phyloP scores from a whole-genome alignment of 2,888 invertebrate species.

The Epistrophe eligans region DNA sequence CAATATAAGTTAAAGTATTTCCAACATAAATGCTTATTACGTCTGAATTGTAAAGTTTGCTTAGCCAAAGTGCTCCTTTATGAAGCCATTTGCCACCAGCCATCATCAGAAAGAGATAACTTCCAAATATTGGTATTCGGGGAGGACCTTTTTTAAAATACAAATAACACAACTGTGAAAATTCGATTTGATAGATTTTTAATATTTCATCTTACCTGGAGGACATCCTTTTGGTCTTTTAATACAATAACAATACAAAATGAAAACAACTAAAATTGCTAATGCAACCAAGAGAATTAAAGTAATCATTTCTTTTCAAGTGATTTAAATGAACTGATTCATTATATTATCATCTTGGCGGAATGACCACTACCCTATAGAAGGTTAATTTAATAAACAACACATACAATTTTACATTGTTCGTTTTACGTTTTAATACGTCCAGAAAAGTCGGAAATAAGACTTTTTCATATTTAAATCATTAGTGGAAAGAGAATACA shows the following conservation, averaged over 20 bases:
- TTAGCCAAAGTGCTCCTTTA: conserved; percentile 84
- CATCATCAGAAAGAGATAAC: conserved; percentile 86
- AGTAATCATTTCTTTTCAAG: conserved; percentile 79
- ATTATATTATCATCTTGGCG: neutral
- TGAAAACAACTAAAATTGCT: conserved; percentile 82
- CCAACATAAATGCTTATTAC: conserved; percentile 87
- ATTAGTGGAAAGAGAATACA: neutral
- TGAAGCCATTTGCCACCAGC: conserved; percentile 85
- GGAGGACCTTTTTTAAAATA: conserved; percentile 86
- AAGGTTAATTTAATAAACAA: neutral
- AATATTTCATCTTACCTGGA: conserved; percentile 84
- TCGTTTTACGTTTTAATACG: too few relatives aligned
- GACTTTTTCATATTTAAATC: neutral
- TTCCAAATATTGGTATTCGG: conserved; percentile 87
- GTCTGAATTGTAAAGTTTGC: conserved; percentile 86
- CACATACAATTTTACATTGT: neutral
- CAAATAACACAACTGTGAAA: conserved; percentile 4
- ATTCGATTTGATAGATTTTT: neutral
- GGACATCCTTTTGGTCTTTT: conserved; percentile 85
- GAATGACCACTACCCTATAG: neutral
- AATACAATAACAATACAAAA: conserved; percentile 82
- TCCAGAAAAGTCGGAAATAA: too few relatives aligned
- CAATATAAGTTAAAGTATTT: conserved; percentile 84
- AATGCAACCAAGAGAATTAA: conserved; percentile 81
- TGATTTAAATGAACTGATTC: conserved; percentile 50